Base-by-base conservation (phyloP, 30 jellyfish, hydroid and myxozoan species). In the Hydractinia echinata region DNA sequence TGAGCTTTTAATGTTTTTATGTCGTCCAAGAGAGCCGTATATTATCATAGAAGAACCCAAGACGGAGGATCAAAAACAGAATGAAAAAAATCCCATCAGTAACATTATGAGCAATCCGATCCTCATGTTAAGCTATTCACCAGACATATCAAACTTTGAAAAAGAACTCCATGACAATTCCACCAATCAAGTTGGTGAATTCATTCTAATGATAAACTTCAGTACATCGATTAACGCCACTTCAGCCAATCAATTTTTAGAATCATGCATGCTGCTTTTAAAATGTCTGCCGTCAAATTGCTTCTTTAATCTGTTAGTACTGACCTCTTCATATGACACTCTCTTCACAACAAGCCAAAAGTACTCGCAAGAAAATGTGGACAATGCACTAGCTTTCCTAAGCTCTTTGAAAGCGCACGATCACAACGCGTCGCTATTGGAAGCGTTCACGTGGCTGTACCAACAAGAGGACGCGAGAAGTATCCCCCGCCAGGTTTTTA, bases 21-120 rank as follows among this genome's bases (percentile, higher is more conserved):
- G 90, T 14, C 79, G 86, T 14, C 99, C 97, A 19, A 88, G 89
- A 51, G 99, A 94, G 60, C 96, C 99, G 76, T 94, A 83, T 71
- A 79, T 94, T 5, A 82, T 89, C 73, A 88, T 94, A 68, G 99
- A 94, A 76, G 96, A 87, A 30, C 96, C 96, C 72, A 56, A 53
- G 19, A 85, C 84, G 30, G 85, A 76, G 77, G 80, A 87, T 55
- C 68, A 81, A 79, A 93, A 76, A 66, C 61, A 72, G 55, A 89
- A 81, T 51, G 96, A 94, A 69, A 83, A 79, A 71, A 87, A 94
- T 77, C 97, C 99, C 49, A 88, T 88, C 16, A 85, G 92, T 58
- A 85, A 88, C 69, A 79, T 94, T 19, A 94, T 84, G 96, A 85
- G 73, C 82, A 87, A 94, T 72, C 96, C 99, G 13, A 94, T 87